Evolutionary conservation across 2,888 invertebrate genomes (phyloP).

Genomic region (Protophormia terraenovae): DNA sequence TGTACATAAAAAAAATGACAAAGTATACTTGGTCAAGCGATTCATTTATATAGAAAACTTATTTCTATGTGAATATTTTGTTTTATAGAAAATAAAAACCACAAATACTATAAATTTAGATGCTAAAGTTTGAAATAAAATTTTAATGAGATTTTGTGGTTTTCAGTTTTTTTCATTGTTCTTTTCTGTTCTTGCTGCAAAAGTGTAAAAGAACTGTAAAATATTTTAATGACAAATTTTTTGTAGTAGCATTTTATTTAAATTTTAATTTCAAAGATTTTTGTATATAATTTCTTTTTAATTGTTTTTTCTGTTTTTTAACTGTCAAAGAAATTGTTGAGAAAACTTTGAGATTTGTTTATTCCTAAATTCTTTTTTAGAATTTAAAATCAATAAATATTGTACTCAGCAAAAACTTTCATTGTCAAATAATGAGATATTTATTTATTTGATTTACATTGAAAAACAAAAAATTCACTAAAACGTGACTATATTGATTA

Average conservation of each 20-base stretch:
- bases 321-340: background rate
- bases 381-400: too few relatives aligned
- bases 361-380: too few relatives aligned
- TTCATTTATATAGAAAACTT: conserved; percentile 32
- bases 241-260: background rate
- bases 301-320: background rate
- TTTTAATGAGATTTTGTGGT: conserved; percentile 67
- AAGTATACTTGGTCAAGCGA: conserved; percentile 14
- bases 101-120: conserved; percentile 55
- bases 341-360: too few relatives aligned
- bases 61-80: conserved; percentile 41
- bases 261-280: background rate
- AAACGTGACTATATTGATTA: too few relatives aligned
- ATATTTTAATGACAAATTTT: conserved; percentile 4
- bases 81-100: conserved; percentile 38
- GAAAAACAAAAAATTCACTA: too few relatives aligned
- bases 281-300: background rate
- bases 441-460: too few relatives aligned
- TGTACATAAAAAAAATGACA: conserved; percentile 29
- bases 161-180: background rate
- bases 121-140: conserved; percentile 51
- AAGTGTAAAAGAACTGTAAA: background rate
- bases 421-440: too few relatives aligned
- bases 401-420: too few relatives aligned
- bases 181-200: background rate